Percentiles rank a stretch among this genome's conserved stretches.
Evolutionary conservation across 1,140 invertebrate species (phyloP).

Genomic region (Trinorchestia longiramus): DNA sequence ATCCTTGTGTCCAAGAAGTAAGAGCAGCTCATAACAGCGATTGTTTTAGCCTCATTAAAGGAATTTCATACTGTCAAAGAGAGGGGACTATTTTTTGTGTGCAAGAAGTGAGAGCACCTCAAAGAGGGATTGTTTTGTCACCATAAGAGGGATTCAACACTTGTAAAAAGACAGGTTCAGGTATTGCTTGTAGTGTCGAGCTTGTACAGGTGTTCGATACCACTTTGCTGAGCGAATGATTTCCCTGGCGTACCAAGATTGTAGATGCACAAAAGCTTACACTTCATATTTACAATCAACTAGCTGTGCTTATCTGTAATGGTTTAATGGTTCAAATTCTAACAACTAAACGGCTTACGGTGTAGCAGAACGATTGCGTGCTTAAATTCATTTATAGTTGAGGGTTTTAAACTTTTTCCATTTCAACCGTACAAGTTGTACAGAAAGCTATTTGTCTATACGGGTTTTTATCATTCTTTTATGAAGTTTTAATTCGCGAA

Average conservation of each 20-base stretch:
- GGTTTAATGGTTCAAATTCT: neutral
- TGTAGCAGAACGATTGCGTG: neutral
- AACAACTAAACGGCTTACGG: neutral
- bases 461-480: neutral
- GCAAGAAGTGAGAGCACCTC: too few species aligned
- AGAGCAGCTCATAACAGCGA: neutral
- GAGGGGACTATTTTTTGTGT: too few species aligned
- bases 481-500: neutral
- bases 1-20: slow-evolving; percentile 75
- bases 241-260: neutral
- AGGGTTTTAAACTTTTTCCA: too few species aligned
- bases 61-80: too few species aligned
- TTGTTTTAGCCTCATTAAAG: neutral
- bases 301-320: neutral
- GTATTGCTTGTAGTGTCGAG: neutral
- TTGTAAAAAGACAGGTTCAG: neutral
- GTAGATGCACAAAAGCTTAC: neutral
- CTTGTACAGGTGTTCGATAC: too few species aligned
- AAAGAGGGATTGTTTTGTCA: too few species aligned
- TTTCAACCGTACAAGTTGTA: neutral
- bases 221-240: neutral
- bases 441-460: neutral
- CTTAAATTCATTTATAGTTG: neutral
- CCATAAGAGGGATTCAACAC: neutral
- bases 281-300: neutral